Base-by-base conservation (phyloP, 2,888 invertebrate genomes). In the Sussaba pulchella region DNA sequence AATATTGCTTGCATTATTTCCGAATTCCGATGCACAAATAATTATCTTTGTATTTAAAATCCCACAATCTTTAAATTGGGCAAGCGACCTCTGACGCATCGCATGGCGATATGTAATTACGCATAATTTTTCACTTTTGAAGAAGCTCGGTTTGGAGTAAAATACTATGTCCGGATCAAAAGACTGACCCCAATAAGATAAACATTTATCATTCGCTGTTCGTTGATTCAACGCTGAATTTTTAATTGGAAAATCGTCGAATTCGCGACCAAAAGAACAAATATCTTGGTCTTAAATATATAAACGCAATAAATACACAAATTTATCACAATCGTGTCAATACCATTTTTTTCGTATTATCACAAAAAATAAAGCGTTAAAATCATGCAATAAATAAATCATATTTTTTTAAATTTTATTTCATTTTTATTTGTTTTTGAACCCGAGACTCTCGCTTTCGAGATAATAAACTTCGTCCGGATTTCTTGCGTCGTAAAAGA, bases 101-200 rank as follows among this genome's bases (percentile, higher is more conserved):
- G 5, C 9, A 31, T 14, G 8, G 17, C 17, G 36, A 70, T 70
- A 6, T 31, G 31, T 31, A 69, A 52, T 36, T 69, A 19, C 52
- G 52, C 52, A 41, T 8, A 31, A 24, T 14, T 21, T 17, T 39
- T 52, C 24, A 21, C 43, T 54, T 54, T 63, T 63, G 31, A 17
- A 36, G 6, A n/a, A 54, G 8, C 31, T 31, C 5, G 26, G 26
- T 26, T 31, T 26, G 50, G 19, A 45, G 9, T 5, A 8, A 21
- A 9, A 54, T 39, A 21, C 57, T 10, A 57, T 9, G 31, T 71
- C 52, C 19, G 47, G 26, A 47, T 64, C 70, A 24, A 54, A 47
- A 39, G 47, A 64, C 63, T 71, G 70, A 70, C 63, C 64, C 64
- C 70, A 19, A 17, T 39, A 36, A 39, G 64, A 77, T 64, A 71